Percentiles rank a stretch among this genome's conserved stretches.
Conservation (phyloP, 2,888 invertebrate species). For the Thecocarcelia acutangulata region DNA sequence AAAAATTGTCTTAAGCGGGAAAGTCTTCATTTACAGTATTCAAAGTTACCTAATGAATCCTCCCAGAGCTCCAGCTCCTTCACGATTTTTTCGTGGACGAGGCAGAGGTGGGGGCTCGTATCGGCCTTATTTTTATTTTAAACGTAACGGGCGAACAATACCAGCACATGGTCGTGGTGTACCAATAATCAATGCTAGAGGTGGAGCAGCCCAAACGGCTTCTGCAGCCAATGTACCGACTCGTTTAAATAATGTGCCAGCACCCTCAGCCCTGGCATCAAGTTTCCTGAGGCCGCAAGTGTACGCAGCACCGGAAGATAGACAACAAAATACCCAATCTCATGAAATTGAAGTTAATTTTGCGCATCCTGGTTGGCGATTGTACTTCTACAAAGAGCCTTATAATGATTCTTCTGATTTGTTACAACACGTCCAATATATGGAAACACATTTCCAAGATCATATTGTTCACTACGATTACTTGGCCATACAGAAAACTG, state of each 20-base stretch:
- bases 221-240: not conserved
- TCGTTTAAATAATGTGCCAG: constrained; percentile 28
- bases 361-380: constrained; percentile 87
- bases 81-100: constrained; percentile 75
- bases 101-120: constrained; percentile 73
- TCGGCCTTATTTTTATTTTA: constrained; percentile 77
- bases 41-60: constrained; percentile 72
- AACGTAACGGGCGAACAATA: constrained; percentile 76
- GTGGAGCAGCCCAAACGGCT: not conserved
- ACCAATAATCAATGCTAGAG: not conserved
- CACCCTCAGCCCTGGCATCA: constrained; percentile 43
- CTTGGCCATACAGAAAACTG: constrained; percentile 68
- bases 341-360: constrained; percentile 73
- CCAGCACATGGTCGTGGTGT: constrained; percentile 72
- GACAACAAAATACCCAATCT: constrained; percentile 71
- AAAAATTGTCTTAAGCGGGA: not conserved
- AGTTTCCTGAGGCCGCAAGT: constrained; percentile 75
- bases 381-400: constrained; percentile 88
- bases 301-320: constrained; percentile 74
- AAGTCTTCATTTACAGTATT: too few species aligned
- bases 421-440: constrained; percentile 82
- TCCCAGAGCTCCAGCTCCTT: constrained; percentile 65
- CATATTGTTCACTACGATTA: constrained; percentile 73
- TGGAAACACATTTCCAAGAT: constrained; percentile 83
- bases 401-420: constrained; percentile 82